Conservation (phyloP, 2,113 vertebrate species). For the Xiphophorus couchianus region DNA sequence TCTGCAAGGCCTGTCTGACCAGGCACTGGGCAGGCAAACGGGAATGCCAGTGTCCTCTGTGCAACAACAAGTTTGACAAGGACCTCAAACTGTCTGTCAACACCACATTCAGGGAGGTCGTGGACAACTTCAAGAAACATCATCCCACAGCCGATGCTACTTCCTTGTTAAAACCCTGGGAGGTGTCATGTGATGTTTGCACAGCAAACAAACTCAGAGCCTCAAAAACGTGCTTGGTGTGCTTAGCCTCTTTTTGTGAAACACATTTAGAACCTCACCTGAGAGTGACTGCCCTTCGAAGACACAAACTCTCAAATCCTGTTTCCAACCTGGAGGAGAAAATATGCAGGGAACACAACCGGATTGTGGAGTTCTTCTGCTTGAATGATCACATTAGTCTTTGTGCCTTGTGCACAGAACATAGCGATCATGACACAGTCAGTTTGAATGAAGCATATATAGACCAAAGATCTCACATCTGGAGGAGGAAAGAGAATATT, state of each 20-base stretch:
- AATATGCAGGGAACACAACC: constrained; percentile 54
- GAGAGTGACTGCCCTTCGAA: constrained; percentile 30
- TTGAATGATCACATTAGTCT: constrained; percentile 19
- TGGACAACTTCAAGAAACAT: constrained; percentile 52
- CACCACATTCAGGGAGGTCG: constrained; percentile 46
- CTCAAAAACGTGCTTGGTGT: constrained; percentile 58
- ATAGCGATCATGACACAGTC: constrained; percentile 23
- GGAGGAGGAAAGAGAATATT: constrained; percentile 5
- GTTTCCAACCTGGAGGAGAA: constrained; percentile 41
- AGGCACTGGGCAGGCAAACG: constrained; percentile 42
- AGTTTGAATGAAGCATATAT: constrained; percentile 35
- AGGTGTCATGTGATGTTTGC: constrained; percentile 64
- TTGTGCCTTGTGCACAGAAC: constrained; percentile 48
- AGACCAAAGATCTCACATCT: constrained; percentile 13
- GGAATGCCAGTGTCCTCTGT: constrained; percentile 50
- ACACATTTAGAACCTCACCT: constrained; percentile 50
- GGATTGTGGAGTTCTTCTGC: constrained; percentile 43
- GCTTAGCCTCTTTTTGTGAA: constrained; percentile 45
- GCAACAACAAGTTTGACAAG: constrained; percentile 42
- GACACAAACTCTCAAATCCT: constrained; percentile 51
- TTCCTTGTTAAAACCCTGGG: not conserved
- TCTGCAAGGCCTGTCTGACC: constrained; percentile 51
- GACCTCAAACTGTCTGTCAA: constrained; percentile 52
- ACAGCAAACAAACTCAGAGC: constrained; percentile 35
- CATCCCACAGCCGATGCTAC: not conserved